Evolutionary conservation across 2,888 invertebrate species (phyloP), one percentile per base, ranked within the genome.

Genomic region (Cryptocephalus primarius): DNA sequence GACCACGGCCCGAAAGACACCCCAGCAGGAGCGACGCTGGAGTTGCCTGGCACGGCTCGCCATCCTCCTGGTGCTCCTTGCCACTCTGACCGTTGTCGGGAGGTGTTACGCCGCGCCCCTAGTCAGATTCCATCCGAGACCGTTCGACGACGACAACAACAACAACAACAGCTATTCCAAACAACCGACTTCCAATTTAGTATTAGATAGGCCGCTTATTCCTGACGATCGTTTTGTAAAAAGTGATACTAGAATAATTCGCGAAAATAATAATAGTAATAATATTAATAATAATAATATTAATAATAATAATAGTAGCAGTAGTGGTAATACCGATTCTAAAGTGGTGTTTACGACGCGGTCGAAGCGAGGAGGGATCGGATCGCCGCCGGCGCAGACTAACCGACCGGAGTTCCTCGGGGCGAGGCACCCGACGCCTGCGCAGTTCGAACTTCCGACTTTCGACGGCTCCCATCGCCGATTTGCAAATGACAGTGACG

Each of bases 71-170:
- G 54, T 65, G 49, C 47, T 67, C 60, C 55, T 67, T 57, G 61
- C 61, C 60, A 62, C 62, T 72, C 72, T 72, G 73, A 74, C 74
- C 71, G 70, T 75, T 75, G 74, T 75, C 72, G 75, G 76, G 71
- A 75, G 75, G 75, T 77, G 76, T 68, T 75, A 75, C 75, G 76
- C 44, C 10, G 45, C 45, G 41, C 43, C 48, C 33, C 33, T 55
- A 60, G 59, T 55, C 45, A 53, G 57, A 55, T 54, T 57, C 14
- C 40, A 51, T 53, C 53, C 54, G 60, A 63, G 62, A 55, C 59
- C 62, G 61, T 59, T 60, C 57, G 50, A 58, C 55, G 22, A 22
- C 22, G 51, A 66, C 64, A 4, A 11, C n/a, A n/a, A 36, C n/a
- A 36, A 36, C 12, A 36, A 36, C 12, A 11, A n/a, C 36, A 36